phyloP scores from a whole-genome alignment of 2,797 vertebrate species.

The Acanthopagrus latus region DNA sequence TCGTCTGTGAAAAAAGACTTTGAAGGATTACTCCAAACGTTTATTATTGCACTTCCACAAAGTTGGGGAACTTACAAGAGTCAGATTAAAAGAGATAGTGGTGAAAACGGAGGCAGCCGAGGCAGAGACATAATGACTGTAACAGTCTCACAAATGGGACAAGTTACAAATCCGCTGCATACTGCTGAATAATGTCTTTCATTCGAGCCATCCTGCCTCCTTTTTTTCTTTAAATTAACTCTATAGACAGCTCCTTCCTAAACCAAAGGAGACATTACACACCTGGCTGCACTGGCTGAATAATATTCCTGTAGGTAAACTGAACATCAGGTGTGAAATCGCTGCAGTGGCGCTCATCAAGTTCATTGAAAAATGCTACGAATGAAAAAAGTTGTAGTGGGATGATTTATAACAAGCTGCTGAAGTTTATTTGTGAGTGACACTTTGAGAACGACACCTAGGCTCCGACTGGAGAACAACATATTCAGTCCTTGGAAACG shows the following conservation, averaged over 20 bases:
- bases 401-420: background rate
- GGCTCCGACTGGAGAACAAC: background rate
- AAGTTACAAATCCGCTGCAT: background rate
- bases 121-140: background rate
- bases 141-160: background rate
- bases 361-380: background rate
- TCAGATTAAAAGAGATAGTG: background rate
- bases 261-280: background rate
- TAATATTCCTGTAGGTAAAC: background rate
- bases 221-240: too few species aligned
- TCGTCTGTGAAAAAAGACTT: background rate
- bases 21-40: background rate
- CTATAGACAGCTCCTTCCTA: background rate
- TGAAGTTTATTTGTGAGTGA: background rate
- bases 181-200: conserved; percentile 7
- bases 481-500: background rate
- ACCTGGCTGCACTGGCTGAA: background rate
- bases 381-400: background rate
- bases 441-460: background rate
- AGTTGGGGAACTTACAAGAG: background rate
- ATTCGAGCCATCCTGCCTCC: background rate
- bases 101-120: background rate
- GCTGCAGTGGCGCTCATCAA: background rate
- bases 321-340: background rate
- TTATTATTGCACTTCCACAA: background rate